These are phyloP conservation scores for Synanthedon vespiformis DNA, from an alignment of 2,888 invertebrate genomes.

Conservation along the genomic window DNA sequence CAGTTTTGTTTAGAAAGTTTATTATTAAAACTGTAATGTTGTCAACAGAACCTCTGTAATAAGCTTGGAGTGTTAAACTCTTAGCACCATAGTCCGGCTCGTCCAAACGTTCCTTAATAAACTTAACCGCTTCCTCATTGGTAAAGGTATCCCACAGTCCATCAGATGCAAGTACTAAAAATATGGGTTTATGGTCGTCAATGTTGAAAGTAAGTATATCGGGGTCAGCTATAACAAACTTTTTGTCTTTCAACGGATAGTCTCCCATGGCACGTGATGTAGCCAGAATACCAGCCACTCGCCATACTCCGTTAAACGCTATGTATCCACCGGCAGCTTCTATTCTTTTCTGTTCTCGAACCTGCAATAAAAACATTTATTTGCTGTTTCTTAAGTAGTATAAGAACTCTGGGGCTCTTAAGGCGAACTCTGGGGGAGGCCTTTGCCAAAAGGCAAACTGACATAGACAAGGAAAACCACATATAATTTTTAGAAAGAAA, in stretches of 20 bases:
- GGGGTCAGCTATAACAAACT: constrained; percentile 94
- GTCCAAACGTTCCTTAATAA: constrained; percentile 85
- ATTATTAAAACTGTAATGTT: constrained; percentile 95
- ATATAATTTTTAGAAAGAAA: too few species aligned
- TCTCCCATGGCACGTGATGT: constrained; percentile 95
- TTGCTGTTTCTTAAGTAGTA: too few species aligned
- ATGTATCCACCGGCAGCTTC: constrained; percentile 96
- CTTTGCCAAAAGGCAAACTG: too few species aligned
- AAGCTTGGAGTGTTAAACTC: constrained; percentile 90
- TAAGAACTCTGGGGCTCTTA: too few species aligned
- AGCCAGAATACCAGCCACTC: constrained; percentile 94
- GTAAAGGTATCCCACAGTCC: constrained; percentile 97
- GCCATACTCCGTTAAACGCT: constrained; percentile 95
- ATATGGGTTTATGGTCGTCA: constrained; percentile 86
- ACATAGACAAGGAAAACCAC: too few species aligned
- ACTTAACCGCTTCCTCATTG: constrained; percentile 94
- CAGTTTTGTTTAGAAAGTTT: constrained; percentile 73
- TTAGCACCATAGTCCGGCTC: constrained; percentile 93
- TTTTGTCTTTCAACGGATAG: constrained; percentile 93
- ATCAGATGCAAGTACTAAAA: constrained; percentile 93
- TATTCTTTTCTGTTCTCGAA: constrained; percentile 90
- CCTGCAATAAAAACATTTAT: constrained; percentile 60
- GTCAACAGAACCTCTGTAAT: constrained; percentile 91
- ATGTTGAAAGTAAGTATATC: constrained; percentile 94
- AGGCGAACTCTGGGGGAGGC: too few species aligned